Percentiles rank a stretch among this genome's conserved stretches.
These are phyloP conservation scores for Octodonta nipae DNA, from an alignment of 2,888 invertebrate genomes.

Conservation along the genomic window DNA sequence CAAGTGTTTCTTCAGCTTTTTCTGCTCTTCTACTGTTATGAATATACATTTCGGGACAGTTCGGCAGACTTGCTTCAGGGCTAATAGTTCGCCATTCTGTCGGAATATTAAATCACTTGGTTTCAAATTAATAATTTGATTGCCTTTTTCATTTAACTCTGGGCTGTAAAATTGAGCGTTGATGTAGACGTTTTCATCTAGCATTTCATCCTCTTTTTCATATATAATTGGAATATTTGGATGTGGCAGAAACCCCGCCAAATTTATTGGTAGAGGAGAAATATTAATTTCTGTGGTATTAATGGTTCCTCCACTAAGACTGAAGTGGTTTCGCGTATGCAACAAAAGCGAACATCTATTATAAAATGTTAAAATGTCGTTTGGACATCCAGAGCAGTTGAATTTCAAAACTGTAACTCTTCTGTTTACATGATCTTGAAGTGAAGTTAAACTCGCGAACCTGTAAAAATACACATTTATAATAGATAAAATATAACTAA, in stretches of 20 bases:
- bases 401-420: slow-evolving; percentile 27
- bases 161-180: slow-evolving; percentile 30
- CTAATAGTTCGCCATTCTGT: slow-evolving; percentile 15
- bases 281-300: slow-evolving; percentile 26
- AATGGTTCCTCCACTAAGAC: slow-evolving; percentile 22
- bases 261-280: slow-evolving; percentile 22
- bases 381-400: slow-evolving; percentile 24
- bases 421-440: slow-evolving; percentile 31
- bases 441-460: slow-evolving; percentile 28
- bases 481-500: too few relatives aligned
- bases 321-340: slow-evolving; percentile 29
- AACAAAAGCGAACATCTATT: slow-evolving; percentile 31
- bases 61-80: slow-evolving; percentile 27
- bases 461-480: slow-evolving; percentile 27
- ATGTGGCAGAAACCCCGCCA: slow-evolving; percentile 30
- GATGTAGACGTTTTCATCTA: slow-evolving; percentile 16
- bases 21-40: slow-evolving; percentile 18
- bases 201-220: slow-evolving; percentile 24
- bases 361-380: slow-evolving; percentile 24
- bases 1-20: slow-evolving; percentile 6
- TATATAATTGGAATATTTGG: slow-evolving; percentile 25
- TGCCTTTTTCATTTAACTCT: slow-evolving; percentile 16
- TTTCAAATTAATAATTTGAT: slow-evolving; percentile 20
- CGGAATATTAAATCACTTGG: slow-evolving; percentile 25
- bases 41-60: slow-evolving; percentile 31